Conservation (phyloP, 2,797 vertebrate genomes). For the Sebastolobus altivelis region DNA sequence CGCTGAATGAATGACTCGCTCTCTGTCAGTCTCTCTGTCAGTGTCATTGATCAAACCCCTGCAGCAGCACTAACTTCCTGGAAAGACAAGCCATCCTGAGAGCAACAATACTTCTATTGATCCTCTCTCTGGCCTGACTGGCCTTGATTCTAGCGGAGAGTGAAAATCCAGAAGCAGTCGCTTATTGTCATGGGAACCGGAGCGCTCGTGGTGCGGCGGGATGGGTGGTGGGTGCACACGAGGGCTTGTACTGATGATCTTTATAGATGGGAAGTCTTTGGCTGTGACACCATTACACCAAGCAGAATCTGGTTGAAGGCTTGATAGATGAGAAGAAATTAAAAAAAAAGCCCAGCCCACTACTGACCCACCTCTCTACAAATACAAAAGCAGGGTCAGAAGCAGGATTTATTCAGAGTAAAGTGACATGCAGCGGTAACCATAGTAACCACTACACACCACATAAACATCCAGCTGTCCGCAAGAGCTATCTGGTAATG, state of each 20-base stretch:
- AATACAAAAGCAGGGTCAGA: conserved; percentile 41
- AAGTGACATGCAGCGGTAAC: conserved; percentile 44
- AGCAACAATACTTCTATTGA: conserved; percentile 81
- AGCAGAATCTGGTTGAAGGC: conserved; percentile 19
- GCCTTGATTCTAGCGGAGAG: conserved; percentile 57
- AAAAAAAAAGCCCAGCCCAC: background rate
- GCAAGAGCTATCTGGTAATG: conserved; percentile 37
- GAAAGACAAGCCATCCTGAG: conserved; percentile 72
- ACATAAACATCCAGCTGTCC: conserved; percentile 36
- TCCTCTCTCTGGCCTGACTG: conserved; percentile 67
- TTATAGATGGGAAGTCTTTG: conserved; percentile 24
- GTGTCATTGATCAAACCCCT: conserved; percentile 79
- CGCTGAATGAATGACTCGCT: conserved; percentile 68
- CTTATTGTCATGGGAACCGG: conserved; percentile 74
- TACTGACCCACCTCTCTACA: conserved; percentile 19
- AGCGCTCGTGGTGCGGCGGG: background rate
- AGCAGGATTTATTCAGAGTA: conserved; percentile 26
- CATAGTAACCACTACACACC: conserved; percentile 46
- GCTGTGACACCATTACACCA: conserved; percentile 6
- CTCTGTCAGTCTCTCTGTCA: conserved; percentile 70
- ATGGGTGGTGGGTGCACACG: background rate
- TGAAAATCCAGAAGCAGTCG: conserved; percentile 65
- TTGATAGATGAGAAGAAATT: conserved; percentile 26
- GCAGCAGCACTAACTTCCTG: conserved; percentile 77
- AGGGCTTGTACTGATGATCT: conserved; percentile 30